Base-by-base conservation (phyloP, 2,888 invertebrate genomes). In the Ecliptopera silaceata region DNA sequence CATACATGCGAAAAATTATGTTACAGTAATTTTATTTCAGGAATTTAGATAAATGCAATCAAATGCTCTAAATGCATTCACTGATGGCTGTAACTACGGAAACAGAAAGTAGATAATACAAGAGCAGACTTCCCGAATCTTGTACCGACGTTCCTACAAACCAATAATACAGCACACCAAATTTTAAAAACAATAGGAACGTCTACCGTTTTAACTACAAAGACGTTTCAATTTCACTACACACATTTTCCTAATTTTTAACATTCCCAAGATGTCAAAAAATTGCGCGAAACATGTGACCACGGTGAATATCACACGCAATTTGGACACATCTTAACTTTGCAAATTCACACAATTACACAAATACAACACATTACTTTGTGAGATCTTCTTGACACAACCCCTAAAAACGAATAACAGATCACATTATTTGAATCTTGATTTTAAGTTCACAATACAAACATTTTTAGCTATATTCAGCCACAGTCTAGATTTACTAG, bases 361-460 rank as follows among this genome's bases (percentile, higher is more conserved):
- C 26, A 6, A n/a, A 2, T 8, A 2, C 63, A 71, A 68, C 69
- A 47, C 64, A 64, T 63, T 68, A 73, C n/a, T 76, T 75, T 70
- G 69, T 78, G 79, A 80, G 81, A 82, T 80, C 80, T 75, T 72
- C 70, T 38, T 71, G 70, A 76, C 79, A 80, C 80, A 82, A 80
- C 78, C 79, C 72, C 77, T 70, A 68, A 50, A 26, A 38, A 41
- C 43, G 26, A 52, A 10, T 31, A 43, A 52, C 39, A 34, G 44
- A 55, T 49, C 32, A 26, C 31, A 36, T 42, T 42, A 31, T 15
- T 47, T 43, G 18, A 31, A 48, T 17, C n/a, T 39, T 11, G 26
- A 26, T 26, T 26, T 26, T 26, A n/a, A n/a, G 6, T 26, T 26
- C n/a, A n/a, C n/a, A 26, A 26, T 6, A 26, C 26, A 8, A 26